Evolutionary conservation across 2,888 invertebrate species (phyloP).

Genomic region (Limnephilus rhombicus): DNA sequence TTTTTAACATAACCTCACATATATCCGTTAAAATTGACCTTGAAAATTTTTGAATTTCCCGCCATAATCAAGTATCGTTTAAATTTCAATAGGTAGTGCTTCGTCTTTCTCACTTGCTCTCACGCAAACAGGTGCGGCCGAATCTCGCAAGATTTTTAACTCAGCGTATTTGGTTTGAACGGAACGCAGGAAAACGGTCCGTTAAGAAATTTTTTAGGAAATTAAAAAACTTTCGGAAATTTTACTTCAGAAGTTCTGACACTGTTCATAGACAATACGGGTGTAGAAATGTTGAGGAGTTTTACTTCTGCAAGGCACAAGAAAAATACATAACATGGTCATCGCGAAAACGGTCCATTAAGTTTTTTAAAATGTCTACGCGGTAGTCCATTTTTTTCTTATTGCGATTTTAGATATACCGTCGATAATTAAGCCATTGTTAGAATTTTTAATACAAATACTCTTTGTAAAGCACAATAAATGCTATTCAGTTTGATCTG

Average conservation of each 20-base stretch:
- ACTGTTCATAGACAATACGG: not conserved
- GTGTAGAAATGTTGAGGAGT: not conserved
- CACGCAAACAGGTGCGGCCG: not conserved
- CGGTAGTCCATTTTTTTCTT: conserved; percentile 25
- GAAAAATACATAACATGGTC: conserved; percentile 52
- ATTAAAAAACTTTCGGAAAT: conserved; percentile 36
- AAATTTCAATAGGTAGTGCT: conserved; percentile 9
- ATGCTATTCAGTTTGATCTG: not conserved
- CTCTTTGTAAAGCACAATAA: not conserved
- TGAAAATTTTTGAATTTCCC: conserved; percentile 62
- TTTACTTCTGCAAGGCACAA: conserved; percentile 20
- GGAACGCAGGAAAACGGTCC: conserved; percentile 40
- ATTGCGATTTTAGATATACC: not conserved
- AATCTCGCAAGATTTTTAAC: not conserved
- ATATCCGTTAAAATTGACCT: conserved; percentile 61
- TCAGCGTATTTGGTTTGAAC: conserved; percentile 7
- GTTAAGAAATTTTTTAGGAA: conserved; percentile 46
- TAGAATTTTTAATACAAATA: not conserved
- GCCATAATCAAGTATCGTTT: conserved; percentile 48
- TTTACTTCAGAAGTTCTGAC: conserved; percentile 8
- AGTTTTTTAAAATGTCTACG: conserved; percentile 44
- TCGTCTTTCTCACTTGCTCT: not conserved
- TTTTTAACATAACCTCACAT: conserved; percentile 56
- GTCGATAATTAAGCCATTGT: not conserved
- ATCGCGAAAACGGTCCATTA: conserved; percentile 21